A percentile compares a stretch with the other conserved stretches of the same genome.
Evolutionary conservation across 2,113 vertebrate species (phyloP).

Genomic region (Cheirogaleus medius): DNA sequence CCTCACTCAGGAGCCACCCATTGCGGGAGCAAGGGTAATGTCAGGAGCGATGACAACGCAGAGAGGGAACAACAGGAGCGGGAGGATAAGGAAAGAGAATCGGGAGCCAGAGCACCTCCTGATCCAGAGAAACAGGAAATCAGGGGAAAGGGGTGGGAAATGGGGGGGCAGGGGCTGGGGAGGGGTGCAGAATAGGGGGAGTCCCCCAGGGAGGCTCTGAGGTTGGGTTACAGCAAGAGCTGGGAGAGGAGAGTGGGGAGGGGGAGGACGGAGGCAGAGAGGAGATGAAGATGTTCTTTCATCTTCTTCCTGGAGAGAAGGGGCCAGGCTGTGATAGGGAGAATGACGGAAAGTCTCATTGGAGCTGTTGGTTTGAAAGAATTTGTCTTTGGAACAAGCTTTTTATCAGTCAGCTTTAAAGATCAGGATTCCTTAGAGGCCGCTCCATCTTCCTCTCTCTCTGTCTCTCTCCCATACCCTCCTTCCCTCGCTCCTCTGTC

Average conservation of each 20-base stretch:
- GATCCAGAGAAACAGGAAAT: constrained; percentile 71
- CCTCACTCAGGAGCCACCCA: neutral
- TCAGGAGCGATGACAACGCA: neutral
- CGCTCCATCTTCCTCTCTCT: constrained; percentile 27
- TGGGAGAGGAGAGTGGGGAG: constrained; percentile 1
- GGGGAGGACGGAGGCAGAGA: constrained; percentile 43
- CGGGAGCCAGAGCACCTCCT: neutral
- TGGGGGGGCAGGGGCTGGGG: neutral
- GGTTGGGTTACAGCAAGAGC: neutral
- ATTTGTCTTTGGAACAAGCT: constrained; percentile 70
- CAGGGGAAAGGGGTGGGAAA: neutral
- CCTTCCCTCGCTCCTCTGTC: neutral
- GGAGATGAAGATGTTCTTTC: constrained; percentile 80
- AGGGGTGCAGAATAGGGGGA: neutral
- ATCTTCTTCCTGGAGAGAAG: constrained; percentile 70
- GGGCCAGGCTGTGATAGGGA: neutral
- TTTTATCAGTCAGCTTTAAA: constrained; percentile 67
- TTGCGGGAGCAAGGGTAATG: neutral
- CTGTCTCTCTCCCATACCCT: neutral
- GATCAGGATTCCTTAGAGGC: constrained; percentile 43
- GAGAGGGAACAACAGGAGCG: neutral
- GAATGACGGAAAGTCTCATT: constrained; percentile 56
- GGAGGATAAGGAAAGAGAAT: constrained; percentile 51
- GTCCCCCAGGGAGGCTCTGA: neutral
- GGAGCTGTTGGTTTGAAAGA: constrained; percentile 69